Base-by-base conservation (phyloP, 2,797 vertebrate genomes). In the Garrulus glandarius region DNA sequence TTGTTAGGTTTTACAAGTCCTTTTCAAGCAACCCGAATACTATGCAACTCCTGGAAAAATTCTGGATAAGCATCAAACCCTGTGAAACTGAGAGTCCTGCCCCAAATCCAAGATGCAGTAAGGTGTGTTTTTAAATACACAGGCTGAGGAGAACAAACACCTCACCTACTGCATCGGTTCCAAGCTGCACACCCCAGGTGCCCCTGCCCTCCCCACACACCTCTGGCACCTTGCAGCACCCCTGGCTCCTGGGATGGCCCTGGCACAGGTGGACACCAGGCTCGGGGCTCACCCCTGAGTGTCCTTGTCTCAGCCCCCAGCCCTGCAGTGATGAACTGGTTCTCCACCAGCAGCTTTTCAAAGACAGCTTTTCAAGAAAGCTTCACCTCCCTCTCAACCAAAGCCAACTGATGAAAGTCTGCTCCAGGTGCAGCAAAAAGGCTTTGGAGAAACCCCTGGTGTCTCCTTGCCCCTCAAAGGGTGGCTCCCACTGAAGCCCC, bases 51-150 rank as follows among this genome's bases (percentile, higher is more conserved):
- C 0, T 2, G 46, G 41, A 47, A 78, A 80, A 83, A 50, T 23
- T 46, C 89, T 93, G 85, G 89, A 87, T 69, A 85, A 69, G 49
- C 68, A 91, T 59, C 87, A 94, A 95, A 89, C 29, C 60, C 37
- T 22, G 60, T 19, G 71, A 74, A 97, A 72, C 14, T 36, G 37
- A 11, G 56, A 74, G 30, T 49, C 57, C 57, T 89, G 65, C 89
- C 81, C 72, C 82, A 89, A 75, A 69, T 57, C 47, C 89, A 89
- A 72, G 55, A 29, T 6, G 61, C 47, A 86, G 32, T 67, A 76
- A 69, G n/a, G 63, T 34, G 10, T 63, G 44, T 43, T 27, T 91
- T 93, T 81, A 68, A 77, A 92, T 13, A 34, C 3, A 10, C 15
- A 17, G 65, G 46, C 74, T 57, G 34, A 69, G 37, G 43, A 76